Evolutionary conservation across 2,797 vertebrate genomes (phyloP), one percentile per base, ranked within the genome.

Genomic region (Synaphobranchus kaupii): DNA sequence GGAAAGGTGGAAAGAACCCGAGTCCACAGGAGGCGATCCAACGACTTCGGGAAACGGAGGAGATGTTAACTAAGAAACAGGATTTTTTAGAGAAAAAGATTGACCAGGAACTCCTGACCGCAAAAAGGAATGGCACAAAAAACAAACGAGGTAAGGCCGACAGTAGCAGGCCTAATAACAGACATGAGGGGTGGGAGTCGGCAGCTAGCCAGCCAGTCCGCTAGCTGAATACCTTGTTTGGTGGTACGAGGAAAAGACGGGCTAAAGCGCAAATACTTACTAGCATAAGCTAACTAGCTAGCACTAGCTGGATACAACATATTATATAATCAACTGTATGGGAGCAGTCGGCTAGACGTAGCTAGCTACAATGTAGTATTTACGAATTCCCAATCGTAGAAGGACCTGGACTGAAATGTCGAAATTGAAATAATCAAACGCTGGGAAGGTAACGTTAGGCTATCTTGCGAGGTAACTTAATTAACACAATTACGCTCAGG

Each of bases 21-120:
- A 98, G 94, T 89, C 96, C 98, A 15, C 98, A 99, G 91, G 98
- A 99, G 93, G 98, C 98, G 89, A 98, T 99, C 92, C 98, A 99
- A 95, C 96, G 97, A 92, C 97, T 99, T 84, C 97, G 98, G 80
- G 98, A 99, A 89, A 99, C 98, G 58, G 98, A 99, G 96, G 97
- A 98, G 88, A 98, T 99, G 98, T 96, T 99, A 89, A 96, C 96
- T 78, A 99, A 99, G 94, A 99, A 99, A 81, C 98, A 99, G 94
- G 98, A 98, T 86, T 98, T 97, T 91, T 90, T 99, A 78, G 98
- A 99, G 94, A 98, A 98, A 92, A 99, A 99, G 89, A 99, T 99
- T 90, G 97, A 97, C 17, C 97, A 97, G 90, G 98, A 99, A 86
- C 95, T 99, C 89, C 90, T 95, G n/a, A 97, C 96, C 0, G 98